Conservation (phyloP, 2,888 invertebrate genomes). For the Amitus sp. region DNA sequence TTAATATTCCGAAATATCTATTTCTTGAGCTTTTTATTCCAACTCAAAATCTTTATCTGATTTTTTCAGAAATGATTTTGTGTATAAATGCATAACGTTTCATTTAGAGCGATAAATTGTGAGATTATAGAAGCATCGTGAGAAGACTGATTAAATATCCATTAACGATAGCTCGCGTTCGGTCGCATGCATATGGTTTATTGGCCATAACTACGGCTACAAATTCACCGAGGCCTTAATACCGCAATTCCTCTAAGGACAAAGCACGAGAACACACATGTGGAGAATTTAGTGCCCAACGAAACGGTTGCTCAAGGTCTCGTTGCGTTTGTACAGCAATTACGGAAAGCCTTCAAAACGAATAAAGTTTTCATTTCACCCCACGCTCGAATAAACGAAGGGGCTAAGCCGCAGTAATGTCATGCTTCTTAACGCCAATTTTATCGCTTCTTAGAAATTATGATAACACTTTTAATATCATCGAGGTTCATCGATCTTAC, state of each 20-base stretch:
- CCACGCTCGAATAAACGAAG: conserved; percentile 41
- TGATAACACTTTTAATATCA: background rate
- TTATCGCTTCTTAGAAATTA: background rate
- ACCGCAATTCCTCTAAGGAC: conserved; percentile 33
- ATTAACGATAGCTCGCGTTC: conserved; percentile 49
- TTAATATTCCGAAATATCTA: no score
- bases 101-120: conserved; percentile 42
- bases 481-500: background rate
- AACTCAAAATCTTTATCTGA: no score
- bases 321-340: conserved; percentile 55
- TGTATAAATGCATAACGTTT: no score
- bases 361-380: conserved; percentile 47
- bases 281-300: conserved; percentile 9
- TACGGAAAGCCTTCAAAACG: conserved; percentile 43
- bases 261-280: conserved; percentile 26
- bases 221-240: conserved; percentile 52
- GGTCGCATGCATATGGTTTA: conserved; percentile 56
- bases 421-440: background rate
- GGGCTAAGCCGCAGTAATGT: background rate
- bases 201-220: conserved; percentile 60
- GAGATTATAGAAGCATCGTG: conserved; percentile 57
- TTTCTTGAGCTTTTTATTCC: no score
- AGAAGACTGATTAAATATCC: conserved; percentile 62
- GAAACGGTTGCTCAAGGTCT: conserved; percentile 10
- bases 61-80: no score